phyloP scores from a whole-genome alignment of 1,140 invertebrate genomes.

The Orchesella cincta region DNA sequence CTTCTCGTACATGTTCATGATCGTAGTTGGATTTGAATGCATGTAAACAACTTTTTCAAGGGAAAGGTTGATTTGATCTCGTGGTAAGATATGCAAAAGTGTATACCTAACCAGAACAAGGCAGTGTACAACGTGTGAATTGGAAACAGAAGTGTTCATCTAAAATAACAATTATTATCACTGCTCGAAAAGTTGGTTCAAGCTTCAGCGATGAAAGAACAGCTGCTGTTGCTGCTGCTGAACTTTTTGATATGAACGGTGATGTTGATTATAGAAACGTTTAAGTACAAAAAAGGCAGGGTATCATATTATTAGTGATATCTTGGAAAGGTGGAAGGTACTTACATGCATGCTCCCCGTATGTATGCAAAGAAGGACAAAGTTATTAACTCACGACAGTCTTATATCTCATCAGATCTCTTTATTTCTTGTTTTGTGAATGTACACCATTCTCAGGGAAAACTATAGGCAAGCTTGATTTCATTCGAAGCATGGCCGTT shows the following conservation, averaged over 20 bases:
- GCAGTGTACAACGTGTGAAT: slow-evolving; percentile 2
- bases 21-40: not conserved
- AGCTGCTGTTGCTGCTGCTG: not conserved
- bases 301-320: not conserved
- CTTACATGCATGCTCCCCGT: not conserved
- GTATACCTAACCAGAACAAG: too few species aligned
- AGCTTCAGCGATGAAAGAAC: not conserved
- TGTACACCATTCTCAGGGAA: too few species aligned
- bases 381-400: slow-evolving; percentile 1
- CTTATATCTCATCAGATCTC: slow-evolving; percentile 9
- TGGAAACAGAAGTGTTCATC: not conserved
- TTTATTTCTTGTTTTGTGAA: not conserved
- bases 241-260: not conserved
- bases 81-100: slow-evolving; percentile 9
- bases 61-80: slow-evolving; percentile 2
- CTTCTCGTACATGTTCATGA: not conserved
- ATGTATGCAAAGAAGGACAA: not conserved
- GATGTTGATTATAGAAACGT: not conserved
- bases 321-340: not conserved
- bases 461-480: not conserved
- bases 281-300: not conserved
- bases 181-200: not conserved
- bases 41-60: not conserved
- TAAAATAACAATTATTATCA: slow-evolving; percentile 12
- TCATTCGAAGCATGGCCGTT: not conserved